phyloP scores from a whole-genome alignment of 1,140 invertebrate genomes.

The Drosophila subobscura region DNA sequence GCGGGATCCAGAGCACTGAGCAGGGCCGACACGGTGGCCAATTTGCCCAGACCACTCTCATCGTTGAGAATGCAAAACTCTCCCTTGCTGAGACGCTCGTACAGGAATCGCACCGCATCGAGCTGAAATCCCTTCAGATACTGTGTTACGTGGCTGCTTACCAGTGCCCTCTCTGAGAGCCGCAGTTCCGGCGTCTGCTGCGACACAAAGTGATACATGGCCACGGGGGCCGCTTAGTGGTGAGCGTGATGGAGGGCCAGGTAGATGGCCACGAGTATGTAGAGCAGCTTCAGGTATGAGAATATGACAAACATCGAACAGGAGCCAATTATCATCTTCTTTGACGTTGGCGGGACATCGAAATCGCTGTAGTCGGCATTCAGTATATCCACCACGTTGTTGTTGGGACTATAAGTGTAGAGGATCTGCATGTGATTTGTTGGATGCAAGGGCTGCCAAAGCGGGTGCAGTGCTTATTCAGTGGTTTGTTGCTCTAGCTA shows the following conservation, averaged over 20 bases:
- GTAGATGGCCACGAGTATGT: constrained; percentile 76
- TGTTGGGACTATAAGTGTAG: constrained; percentile 27
- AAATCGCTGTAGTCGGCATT: constrained; percentile 66
- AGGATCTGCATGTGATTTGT: constrained; percentile 45
- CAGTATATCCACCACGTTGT: constrained; percentile 57
- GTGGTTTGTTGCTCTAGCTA: no score
- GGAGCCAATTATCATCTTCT: constrained; percentile 63
- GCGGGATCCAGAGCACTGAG: constrained; percentile 50
- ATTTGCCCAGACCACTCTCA: constrained; percentile 76
- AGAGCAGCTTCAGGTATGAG: constrained; percentile 73
- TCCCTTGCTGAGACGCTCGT: constrained; percentile 61
- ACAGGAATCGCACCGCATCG: constrained; percentile 66
- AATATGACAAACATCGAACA: constrained; percentile 82
- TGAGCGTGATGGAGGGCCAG: constrained; percentile 69
- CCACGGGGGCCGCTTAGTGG: constrained; percentile 10
- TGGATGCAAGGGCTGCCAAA: constrained; percentile 35
- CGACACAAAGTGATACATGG: constrained; percentile 79
- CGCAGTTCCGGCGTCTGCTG: constrained; percentile 66
- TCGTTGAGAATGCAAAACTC: constrained; percentile 77
- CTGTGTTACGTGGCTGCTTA: constrained; percentile 67
- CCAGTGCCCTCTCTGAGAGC: constrained; percentile 55
- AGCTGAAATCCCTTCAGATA: constrained; percentile 75
- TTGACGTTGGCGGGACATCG: constrained; percentile 61
- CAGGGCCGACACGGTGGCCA: constrained; percentile 52
- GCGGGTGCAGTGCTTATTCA: no score